A percentile compares a stretch with the other conserved stretches of the same genome.
Evolutionary conservation across 2,888 invertebrate genomes (phyloP).

Genomic region (Drosophila anceps): DNA sequence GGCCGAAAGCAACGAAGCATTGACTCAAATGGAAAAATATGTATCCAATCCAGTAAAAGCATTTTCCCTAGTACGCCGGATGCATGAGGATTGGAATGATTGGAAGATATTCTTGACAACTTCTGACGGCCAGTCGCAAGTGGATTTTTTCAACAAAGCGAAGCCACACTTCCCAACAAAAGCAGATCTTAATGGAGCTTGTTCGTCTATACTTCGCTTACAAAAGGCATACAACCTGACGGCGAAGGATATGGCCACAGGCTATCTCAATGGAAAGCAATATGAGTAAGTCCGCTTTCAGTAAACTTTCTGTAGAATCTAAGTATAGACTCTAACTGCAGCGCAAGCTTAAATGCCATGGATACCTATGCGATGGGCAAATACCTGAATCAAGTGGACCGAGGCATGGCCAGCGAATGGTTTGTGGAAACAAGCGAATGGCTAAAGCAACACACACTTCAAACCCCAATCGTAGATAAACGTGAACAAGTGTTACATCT

Average conservation of each 20-base stretch:
- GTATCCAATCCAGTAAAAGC: conserved; percentile 77
- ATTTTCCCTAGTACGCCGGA: conserved; percentile 73
- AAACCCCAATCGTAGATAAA: conserved; percentile 8
- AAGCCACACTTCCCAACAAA: conserved; percentile 87
- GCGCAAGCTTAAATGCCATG: conserved; percentile 58
- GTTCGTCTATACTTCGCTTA: conserved; percentile 94
- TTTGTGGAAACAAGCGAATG: conserved; percentile 48
- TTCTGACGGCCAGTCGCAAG: conserved; percentile 45
- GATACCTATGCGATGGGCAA: conserved; percentile 70
- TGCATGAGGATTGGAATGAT: conserved; percentile 76
- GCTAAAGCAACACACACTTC: conserved; percentile 18
- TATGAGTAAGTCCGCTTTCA: conserved; percentile 85
- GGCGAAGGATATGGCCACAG: conserved; percentile 91
- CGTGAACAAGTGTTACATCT: conserved; percentile 43
- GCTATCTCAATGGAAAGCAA: conserved; percentile 92
- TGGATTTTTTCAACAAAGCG: conserved; percentile 37
- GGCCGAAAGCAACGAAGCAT: conserved; percentile 61
- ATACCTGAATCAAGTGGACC: conserved; percentile 28
- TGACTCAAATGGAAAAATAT: conserved; percentile 60
- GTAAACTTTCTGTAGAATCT: not conserved
- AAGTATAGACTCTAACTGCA: conserved; percentile 19
- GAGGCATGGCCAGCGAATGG: conserved; percentile 63
- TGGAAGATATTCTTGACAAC: conserved; percentile 71
- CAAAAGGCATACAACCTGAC: conserved; percentile 96
- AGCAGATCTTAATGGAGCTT: conserved; percentile 96